phyloP scores from a whole-genome alignment of 2,797 vertebrate genomes.

The Lycodopsis pacificus region DNA sequence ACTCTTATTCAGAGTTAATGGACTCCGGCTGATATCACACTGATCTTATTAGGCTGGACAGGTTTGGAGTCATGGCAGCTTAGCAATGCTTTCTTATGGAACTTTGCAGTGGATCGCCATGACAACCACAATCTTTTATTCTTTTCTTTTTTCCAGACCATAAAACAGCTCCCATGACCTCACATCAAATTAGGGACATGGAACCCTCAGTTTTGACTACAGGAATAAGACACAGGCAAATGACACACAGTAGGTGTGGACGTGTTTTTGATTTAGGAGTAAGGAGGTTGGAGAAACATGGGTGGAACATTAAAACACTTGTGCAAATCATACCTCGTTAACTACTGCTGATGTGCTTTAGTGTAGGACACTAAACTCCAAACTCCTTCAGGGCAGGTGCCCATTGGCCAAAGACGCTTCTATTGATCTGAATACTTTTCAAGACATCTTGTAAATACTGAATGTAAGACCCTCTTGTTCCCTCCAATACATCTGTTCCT shows the following conservation, averaged over 20 bases:
- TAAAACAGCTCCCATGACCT: conserved; percentile 74
- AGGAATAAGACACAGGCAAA: conserved; percentile 24
- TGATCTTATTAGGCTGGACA: conserved; percentile 72
- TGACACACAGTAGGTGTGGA: conserved; percentile 29
- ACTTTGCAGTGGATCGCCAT: conserved; percentile 66
- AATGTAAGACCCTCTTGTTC: background rate
- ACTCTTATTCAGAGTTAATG: conserved; percentile 57
- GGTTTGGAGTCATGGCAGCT: conserved; percentile 71
- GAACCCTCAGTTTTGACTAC: conserved; percentile 40
- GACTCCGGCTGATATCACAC: conserved; percentile 69
- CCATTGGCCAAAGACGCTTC: background rate
- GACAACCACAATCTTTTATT: conserved; percentile 58
- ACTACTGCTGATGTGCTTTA: conserved; percentile 6
- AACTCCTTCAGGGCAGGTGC: background rate
- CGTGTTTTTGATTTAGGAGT: conserved; percentile 3
- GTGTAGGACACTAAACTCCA: background rate
- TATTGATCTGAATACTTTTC: background rate
- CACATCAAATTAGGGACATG: conserved; percentile 56
- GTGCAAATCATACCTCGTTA: background rate
- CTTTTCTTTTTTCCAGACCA: conserved; percentile 42
- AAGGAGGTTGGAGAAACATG: conserved; percentile 14
- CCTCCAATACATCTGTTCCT: background rate
- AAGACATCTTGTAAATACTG: background rate
- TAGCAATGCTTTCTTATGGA: conserved; percentile 79
- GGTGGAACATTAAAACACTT: conserved; percentile 19